phyloP scores from a whole-genome alignment of 2,888 invertebrate genomes.

The Eubasilissa splendida region DNA sequence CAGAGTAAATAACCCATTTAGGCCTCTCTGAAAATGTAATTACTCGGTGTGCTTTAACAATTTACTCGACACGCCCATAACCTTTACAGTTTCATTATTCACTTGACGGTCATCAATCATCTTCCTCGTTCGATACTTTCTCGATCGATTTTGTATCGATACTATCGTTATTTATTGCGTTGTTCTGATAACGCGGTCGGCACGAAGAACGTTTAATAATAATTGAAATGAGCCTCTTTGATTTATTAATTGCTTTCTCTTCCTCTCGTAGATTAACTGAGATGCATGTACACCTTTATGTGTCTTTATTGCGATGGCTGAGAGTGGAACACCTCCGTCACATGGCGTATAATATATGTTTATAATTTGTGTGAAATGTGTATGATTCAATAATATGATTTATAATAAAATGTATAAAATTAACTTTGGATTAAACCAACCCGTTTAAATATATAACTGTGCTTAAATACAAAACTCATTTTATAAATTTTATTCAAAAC shows the following conservation, averaged over 20 bases:
- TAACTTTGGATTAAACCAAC: no score
- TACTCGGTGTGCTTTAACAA: slow-evolving; percentile 4
- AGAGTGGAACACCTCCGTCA: slow-evolving; percentile 32
- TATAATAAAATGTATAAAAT: no score
- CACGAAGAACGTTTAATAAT: slow-evolving; percentile 39
- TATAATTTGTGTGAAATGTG: no score
- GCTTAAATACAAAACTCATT: no score
- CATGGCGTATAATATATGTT: background rate
- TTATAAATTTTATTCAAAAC: no score
- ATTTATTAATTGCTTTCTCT: slow-evolving; percentile 50
- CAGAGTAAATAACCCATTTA: no score
- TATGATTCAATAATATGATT: no score
- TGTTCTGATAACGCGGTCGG: background rate
- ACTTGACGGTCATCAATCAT: slow-evolving; percentile 13
- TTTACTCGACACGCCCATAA: slow-evolving; percentile 19
- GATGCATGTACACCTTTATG: background rate
- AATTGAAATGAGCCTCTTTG: slow-evolving; percentile 42
- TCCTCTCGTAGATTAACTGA: slow-evolving; percentile 35
- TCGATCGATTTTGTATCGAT: slow-evolving; percentile 16
- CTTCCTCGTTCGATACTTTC: background rate
- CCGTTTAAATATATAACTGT: no score
- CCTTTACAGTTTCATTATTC: slow-evolving; percentile 27
- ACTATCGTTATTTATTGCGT: slow-evolving; percentile 6
- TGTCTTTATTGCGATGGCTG: slow-evolving; percentile 12
- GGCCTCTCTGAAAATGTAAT: no score